Percentiles rank a stretch among this genome's conserved stretches.
Evolutionary conservation across 2,797 vertebrate genomes (phyloP).

Genomic region (Champsocephalus esox): DNA sequence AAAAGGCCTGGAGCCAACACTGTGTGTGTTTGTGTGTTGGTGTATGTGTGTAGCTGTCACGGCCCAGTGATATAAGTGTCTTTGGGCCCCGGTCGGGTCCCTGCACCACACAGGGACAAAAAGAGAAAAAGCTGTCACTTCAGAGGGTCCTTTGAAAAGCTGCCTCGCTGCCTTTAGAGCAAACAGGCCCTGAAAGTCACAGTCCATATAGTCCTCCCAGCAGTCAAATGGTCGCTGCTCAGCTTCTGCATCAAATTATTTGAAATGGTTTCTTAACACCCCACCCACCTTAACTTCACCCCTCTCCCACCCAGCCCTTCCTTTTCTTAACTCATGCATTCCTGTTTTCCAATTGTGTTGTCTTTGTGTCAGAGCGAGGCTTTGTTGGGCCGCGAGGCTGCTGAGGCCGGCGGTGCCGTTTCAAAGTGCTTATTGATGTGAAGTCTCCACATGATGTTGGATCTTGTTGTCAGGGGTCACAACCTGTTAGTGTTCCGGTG

Average conservation of each 20-base stretch:
- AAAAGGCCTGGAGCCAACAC: slow-evolving; percentile 84
- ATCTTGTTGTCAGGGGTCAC: slow-evolving; percentile 83
- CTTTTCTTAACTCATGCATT: slow-evolving; percentile 68
- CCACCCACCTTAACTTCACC: slow-evolving; percentile 22
- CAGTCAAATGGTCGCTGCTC: slow-evolving; percentile 82
- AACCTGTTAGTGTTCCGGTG: slow-evolving; percentile 85
- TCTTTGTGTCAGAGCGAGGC: slow-evolving; percentile 73
- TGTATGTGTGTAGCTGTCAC: slow-evolving; percentile 84
- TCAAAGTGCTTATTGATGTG: slow-evolving; percentile 84
- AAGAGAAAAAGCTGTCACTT: slow-evolving; percentile 86
- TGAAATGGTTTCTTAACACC: slow-evolving; percentile 63
- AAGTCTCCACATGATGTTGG: slow-evolving; percentile 68
- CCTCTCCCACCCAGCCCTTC: slow-evolving; percentile 33
- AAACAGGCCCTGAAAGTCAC: slow-evolving; percentile 82
- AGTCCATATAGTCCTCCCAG: slow-evolving; percentile 84
- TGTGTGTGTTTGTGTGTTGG: slow-evolving; percentile 69
- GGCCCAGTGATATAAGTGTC: slow-evolving; percentile 87
- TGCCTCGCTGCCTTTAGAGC: slow-evolving; percentile 64
- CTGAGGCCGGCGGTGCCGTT: slow-evolving; percentile 62
- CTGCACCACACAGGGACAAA: slow-evolving; percentile 73
- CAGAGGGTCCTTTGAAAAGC: slow-evolving; percentile 81
- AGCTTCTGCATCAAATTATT: slow-evolving; percentile 82
- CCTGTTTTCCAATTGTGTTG: slow-evolving; percentile 82
- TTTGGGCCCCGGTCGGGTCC: slow-evolving; percentile 70
- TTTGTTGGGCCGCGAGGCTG: slow-evolving; percentile 64